Evolutionary conservation across 2,113 vertebrate species (phyloP), one percentile per base, ranked within the genome.

Genomic region (Nothobranchius kuhntae): DNA sequence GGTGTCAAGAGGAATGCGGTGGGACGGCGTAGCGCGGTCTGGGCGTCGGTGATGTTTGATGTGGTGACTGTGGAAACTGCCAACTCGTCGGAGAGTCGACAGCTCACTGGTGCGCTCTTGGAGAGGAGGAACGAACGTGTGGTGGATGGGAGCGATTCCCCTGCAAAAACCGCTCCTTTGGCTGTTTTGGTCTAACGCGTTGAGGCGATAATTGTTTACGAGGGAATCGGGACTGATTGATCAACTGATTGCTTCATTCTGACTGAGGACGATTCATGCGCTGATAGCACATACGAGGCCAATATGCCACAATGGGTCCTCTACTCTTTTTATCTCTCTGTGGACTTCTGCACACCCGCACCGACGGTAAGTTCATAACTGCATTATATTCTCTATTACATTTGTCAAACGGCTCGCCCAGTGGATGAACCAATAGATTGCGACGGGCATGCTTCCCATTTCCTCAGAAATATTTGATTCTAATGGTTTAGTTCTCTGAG

Each of bases 221-320:
- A 82, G 40, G 42, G 48, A 3, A 53, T 64, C 71, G 2, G 64
- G 67, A 77, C 60, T 75, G 61, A 64, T 60, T 70, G 74, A 74
- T 66, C 61, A 1, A 52, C 74, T 70, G 65, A 68, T 64, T 64
- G 61, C 4, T 24, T 58, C n/a, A 12, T 21, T 26, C 14, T 15
- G 14, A 15, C 68, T 55, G 69, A 83, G 74, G 80, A 81, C 84
- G 89, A 85, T 91, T 88, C 73, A 81, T 87, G 85, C 80, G 74
- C 76, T 75, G 80, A 75, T 86, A 82, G 87, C 81, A 86, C 48
- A 21, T 24, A 77, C 73, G 75, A 82, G 84, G 84, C 83, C 87
- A 90, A 89, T 89, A 90, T 91, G 89, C 89, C 90, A 92, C 87
- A 80, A 92, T 93, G 92, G 89, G 81, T 90, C 88, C 89, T 73